Evolutionary conservation across 2,113 vertebrate species (phyloP).

Genomic region (Sinocyclocheilus anshuiensis): DNA sequence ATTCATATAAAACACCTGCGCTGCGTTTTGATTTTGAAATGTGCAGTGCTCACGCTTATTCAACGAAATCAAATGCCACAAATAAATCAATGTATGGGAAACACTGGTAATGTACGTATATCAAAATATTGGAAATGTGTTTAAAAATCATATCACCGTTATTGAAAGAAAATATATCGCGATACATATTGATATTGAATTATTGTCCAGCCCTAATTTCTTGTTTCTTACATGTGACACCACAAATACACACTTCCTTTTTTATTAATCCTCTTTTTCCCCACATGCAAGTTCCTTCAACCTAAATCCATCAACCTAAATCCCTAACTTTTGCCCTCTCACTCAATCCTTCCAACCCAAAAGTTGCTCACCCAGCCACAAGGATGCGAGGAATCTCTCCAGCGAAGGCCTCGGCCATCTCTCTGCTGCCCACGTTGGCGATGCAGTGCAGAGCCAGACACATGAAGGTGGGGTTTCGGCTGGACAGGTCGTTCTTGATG

Average conservation of each 20-base stretch:
- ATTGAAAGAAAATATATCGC: too few species aligned
- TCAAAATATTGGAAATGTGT: too few species aligned
- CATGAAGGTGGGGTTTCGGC: conserved; percentile 96
- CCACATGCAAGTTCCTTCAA: not conserved
- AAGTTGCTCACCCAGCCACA: conserved; percentile 84
- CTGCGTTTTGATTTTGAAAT: too few species aligned
- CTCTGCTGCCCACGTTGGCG: conserved; percentile 90
- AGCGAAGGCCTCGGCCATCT: conserved; percentile 94
- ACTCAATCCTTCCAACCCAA: not conserved
- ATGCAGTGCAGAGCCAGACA: conserved; percentile 93
- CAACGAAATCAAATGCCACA: too few species aligned
- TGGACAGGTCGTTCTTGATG: conserved; percentile 93
- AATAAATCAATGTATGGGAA: too few species aligned
- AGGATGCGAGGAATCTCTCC: conserved; percentile 90
- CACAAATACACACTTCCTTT: conserved; percentile 10
- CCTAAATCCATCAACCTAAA: not conserved
- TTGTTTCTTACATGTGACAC: not conserved
- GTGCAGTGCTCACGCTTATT: too few species aligned
- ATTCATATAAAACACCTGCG: too few species aligned
- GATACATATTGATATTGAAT: too few species aligned
- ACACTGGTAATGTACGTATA: too few species aligned
- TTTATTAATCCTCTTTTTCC: not conserved
- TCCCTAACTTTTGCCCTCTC: not conserved
- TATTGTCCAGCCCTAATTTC: too few species aligned
- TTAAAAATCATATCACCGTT: too few species aligned